Evolutionary conservation across 1,140 invertebrate species (phyloP), one percentile per base, ranked within the genome.

Genomic region (Temnothorax nylanderi): DNA sequence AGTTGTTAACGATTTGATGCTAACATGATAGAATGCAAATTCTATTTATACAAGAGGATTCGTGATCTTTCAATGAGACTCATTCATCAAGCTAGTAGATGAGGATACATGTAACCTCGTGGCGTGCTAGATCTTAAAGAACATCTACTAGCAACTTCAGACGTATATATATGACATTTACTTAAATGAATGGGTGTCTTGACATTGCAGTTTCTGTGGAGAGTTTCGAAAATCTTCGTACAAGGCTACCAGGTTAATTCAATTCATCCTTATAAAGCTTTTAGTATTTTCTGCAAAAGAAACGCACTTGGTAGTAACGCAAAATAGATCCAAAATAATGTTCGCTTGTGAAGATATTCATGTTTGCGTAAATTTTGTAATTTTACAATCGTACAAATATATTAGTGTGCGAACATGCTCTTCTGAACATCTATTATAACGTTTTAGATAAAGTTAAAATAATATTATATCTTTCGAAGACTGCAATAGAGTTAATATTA

Each of bases 61-160:
- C 4, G 26, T 34, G 18, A 72, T 37, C 13, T 72, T 74, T 37
- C 71, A 74, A 54, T 37, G 32, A 56, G 49, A 74, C 18, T 10
- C 32, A 72, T 56, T 74, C 10, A 74, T 54, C 18, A 72, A 72
- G 26, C 71, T 74, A 74, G 16, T 56, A 72, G 16, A 74, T 74
- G 26, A 74, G 18, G 16, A 74, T 54, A 54, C 32, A 6, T 16
- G 7, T 34, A 71, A 71, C 16, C 32, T 34, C 16, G 60, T n/a
- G 18, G 11, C 49, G 10, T 74, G 44, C 2, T 72, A 72, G 18
- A 54, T 54, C 26, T 74, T 54, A 74, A 69, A 69, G 21, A 69
- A 37, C 18, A 54, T 72, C 10, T 74, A 37, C 32, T 34, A n/a
- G 47, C 8, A 74, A 74, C 71, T 54, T 74, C 10, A 21, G n/a